A percentile compares a stretch with the other conserved stretches of the same genome.
Conservation (phyloP, 2,113 vertebrate species). For the Smithornis capensis region DNA sequence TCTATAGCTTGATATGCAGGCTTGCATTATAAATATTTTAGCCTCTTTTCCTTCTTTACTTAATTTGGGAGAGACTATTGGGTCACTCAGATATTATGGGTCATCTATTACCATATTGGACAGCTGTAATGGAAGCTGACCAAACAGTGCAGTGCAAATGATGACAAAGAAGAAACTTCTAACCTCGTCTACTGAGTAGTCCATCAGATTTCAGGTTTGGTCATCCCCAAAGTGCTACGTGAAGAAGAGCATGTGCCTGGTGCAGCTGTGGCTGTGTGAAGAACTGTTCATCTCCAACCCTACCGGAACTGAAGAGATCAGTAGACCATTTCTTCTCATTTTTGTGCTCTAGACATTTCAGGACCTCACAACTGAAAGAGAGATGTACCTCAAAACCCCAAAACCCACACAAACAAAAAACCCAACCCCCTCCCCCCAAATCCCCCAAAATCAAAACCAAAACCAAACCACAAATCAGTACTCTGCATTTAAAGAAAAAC, state of each 20-base stretch:
- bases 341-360: background rate
- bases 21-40: constrained; percentile 6
- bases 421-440: no score
- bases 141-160: background rate
- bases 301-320: background rate
- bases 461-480: background rate
- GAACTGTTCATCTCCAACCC: background rate
- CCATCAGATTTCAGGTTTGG: background rate
- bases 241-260: background rate
- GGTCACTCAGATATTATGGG: background rate
- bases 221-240: background rate
- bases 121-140: background rate
- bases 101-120: background rate
- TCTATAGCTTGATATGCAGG: background rate
- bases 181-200: background rate
- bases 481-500: background rate
- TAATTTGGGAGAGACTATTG: background rate
- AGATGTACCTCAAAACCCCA: background rate
- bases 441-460: no score
- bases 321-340: background rate
- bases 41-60: background rate
- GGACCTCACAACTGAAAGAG: background rate
- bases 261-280: background rate
- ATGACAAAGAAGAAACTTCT: background rate
- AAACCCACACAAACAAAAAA: background rate